Percentiles rank a stretch among this genome's conserved stretches.
These are phyloP conservation scores for Helicoverpa armigera DNA, from an alignment of 1,140 invertebrate genomes.

Conservation along the genomic window DNA sequence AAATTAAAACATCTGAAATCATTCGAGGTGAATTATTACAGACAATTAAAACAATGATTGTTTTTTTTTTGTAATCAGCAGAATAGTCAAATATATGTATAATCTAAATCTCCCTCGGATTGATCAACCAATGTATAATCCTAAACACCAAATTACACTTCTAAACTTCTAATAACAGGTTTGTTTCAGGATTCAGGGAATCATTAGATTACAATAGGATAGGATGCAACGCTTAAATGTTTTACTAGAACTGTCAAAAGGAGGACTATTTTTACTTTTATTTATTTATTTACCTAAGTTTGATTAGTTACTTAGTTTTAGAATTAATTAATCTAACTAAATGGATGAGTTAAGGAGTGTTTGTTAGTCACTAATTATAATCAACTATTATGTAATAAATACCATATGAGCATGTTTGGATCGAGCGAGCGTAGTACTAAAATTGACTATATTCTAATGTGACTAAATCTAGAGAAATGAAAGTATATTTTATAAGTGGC, in stretches of 20 bases:
- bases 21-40: no score
- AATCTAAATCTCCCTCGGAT: no score
- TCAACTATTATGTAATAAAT: conserved; percentile 32
- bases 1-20: no score
- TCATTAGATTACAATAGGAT: not conserved
- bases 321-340: not conserved
- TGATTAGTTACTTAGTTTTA: not conserved
- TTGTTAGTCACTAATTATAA: conserved; percentile 38
- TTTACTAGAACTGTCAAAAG: no score
- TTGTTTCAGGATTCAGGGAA: no score
- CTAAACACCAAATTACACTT: not conserved
- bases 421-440: conserved; percentile 38
- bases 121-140: not conserved
- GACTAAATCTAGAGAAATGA: conserved; percentile 26
- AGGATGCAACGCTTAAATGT: not conserved
- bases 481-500: not conserved
- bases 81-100: no score
- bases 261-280: no score
- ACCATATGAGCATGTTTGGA: conserved; percentile 47
- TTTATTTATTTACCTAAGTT: no score
- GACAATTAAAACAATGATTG: no score
- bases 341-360: not conserved
- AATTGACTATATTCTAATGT: not conserved
- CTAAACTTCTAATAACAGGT: no score
- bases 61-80: no score